phyloP scores from a whole-genome alignment of 2,113 vertebrate genomes.

The Trogon surrucura region DNA sequence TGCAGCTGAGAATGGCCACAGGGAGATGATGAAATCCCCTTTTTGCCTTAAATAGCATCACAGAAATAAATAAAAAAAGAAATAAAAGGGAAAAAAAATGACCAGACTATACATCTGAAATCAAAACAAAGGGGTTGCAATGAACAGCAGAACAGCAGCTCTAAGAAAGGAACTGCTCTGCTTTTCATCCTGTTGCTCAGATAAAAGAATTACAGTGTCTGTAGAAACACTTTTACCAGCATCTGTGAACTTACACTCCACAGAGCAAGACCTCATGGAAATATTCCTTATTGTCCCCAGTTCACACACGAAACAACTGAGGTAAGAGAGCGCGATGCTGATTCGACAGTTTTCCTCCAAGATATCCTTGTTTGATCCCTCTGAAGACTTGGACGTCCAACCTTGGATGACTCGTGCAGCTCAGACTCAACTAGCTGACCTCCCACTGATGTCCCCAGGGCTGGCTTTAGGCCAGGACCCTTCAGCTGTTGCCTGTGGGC shows the following conservation, averaged over 20 bases:
- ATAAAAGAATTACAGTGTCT: not conserved
- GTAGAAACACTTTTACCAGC: not conserved
- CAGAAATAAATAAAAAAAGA: not conserved
- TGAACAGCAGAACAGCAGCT: not conserved
- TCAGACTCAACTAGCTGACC: not conserved
- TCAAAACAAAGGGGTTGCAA: not conserved
- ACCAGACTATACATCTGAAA: not conserved
- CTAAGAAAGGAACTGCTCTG: not conserved
- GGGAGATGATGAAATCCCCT: slow-evolving; percentile 30
- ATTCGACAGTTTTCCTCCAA: not conserved
- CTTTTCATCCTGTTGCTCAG: not conserved
- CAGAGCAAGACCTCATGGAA: not conserved
- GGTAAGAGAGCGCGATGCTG: not conserved
- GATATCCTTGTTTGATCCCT: not conserved
- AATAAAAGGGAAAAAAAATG: not conserved
- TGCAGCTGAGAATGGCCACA: not conserved
- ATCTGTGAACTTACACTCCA: not conserved
- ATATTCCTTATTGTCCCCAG: not conserved
- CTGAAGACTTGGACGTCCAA: not conserved
- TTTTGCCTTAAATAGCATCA: not conserved
- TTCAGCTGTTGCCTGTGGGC: slow-evolving; percentile 1
- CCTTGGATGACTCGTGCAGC: not conserved
- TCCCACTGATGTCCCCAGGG: not conserved
- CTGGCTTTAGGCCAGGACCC: not conserved
- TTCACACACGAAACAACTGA: not conserved